A percentile compares a stretch with the other conserved stretches of the same genome.
Evolutionary conservation across 2,797 vertebrate genomes (phyloP).

Genomic region (Tenualosa thibaudeaui): DNA sequence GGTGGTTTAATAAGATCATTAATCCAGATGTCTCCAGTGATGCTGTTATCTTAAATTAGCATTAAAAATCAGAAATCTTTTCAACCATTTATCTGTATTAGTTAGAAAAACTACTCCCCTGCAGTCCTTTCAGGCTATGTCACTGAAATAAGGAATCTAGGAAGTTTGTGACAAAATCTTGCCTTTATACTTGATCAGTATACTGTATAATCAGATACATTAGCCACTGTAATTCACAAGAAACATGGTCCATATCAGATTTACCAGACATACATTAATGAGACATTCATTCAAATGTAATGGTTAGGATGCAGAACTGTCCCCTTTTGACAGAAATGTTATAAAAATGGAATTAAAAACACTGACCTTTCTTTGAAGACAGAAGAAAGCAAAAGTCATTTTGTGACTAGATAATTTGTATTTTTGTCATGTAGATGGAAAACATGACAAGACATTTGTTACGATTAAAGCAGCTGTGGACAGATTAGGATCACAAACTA

Average conservation of each 20-base stretch:
- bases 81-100: not conserved
- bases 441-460: not conserved
- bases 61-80: not conserved
- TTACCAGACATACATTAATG: not conserved
- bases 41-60: not conserved
- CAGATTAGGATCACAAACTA: not conserved
- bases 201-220: not conserved
- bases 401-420: not conserved
- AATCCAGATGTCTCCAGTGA: not conserved
- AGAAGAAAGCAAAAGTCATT: not conserved
- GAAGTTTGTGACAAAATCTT: too few relatives aligned
- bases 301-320: not conserved
- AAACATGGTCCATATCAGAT: not conserved
- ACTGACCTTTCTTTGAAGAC: not conserved
- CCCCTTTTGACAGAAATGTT: slow-evolving; percentile 14
- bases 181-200: too few relatives aligned
- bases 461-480: not conserved
- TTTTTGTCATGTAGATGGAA: not conserved
- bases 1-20: not conserved
- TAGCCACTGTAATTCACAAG: not conserved
- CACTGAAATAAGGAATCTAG: too few relatives aligned
- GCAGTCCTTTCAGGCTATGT: too few relatives aligned
- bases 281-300: not conserved
- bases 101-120: not conserved
- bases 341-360: not conserved